Conservation (phyloP, 2,113 vertebrate species). For the Syrrhaptes paradoxus region DNA sequence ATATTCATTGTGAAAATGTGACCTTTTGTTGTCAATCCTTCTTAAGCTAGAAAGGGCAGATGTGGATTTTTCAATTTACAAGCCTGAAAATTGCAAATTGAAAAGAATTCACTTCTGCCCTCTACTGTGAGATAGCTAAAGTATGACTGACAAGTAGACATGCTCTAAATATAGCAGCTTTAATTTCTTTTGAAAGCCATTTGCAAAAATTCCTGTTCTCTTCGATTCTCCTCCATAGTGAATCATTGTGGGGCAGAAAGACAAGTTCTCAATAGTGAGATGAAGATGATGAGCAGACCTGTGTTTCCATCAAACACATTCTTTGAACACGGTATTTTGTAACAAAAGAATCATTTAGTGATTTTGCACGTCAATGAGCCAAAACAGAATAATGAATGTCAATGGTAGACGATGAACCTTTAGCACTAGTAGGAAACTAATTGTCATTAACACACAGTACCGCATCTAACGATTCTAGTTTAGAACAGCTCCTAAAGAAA, state of each 20-base stretch:
- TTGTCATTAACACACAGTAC: constrained; percentile 35
- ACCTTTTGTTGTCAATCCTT: constrained; percentile 7
- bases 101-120: constrained; percentile 27
- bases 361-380: constrained; percentile 52
- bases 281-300: neutral
- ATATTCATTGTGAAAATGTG: neutral
- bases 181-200: neutral
- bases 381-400: constrained; percentile 53
- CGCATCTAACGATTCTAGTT: neutral
- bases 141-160: neutral
- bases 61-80: constrained; percentile 44
- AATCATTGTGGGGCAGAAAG: neutral
- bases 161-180: constrained; percentile 5
- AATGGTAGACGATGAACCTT: constrained; percentile 31
- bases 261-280: neutral
- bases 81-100: constrained; percentile 30
- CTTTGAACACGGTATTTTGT: neutral
- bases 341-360: constrained; percentile 31
- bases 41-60: constrained; percentile 9
- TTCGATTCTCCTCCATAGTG: neutral
- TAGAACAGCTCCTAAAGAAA: neutral
- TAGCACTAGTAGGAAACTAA: constrained; percentile 21
- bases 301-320: neutral
- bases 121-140: constrained; percentile 13
- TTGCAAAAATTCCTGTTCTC: neutral